Evolutionary conservation across 37 sponge, comb jelly and placozoan species (phyloP).

Genomic region (Ianthella basta): DNA sequence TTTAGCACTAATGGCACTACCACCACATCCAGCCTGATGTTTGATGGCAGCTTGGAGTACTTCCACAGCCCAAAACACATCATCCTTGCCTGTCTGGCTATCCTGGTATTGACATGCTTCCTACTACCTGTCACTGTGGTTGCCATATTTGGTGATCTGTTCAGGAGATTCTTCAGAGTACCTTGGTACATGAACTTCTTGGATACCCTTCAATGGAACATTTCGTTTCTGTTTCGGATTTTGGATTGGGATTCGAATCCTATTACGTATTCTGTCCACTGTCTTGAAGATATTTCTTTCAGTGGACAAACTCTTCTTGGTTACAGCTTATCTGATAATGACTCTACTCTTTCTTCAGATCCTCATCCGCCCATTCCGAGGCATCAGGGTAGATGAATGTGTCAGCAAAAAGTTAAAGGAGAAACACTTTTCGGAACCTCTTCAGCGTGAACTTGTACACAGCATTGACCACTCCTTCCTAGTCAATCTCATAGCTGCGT

Average conservation of each 20-base stretch:
- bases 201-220: slow-evolving; percentile 9
- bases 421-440: background rate
- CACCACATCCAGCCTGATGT: background rate
- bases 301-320: background rate
- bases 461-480: background rate
- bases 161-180: slow-evolving; percentile 12
- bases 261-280: background rate
- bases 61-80: slow-evolving; percentile 30
- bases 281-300: background rate
- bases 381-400: background rate
- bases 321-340: background rate
- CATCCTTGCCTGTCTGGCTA: slow-evolving; percentile 10
- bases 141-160: slow-evolving; percentile 18
- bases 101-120: background rate
- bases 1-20: background rate
- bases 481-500: background rate
- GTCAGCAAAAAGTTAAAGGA: background rate
- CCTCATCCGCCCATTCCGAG: background rate
- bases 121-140: slow-evolving; percentile 30
- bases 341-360: background rate
- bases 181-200: slow-evolving; percentile 19
- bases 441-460: background rate
- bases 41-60: slow-evolving; percentile 35
- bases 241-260: slow-evolving; percentile 23
- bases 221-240: slow-evolving; percentile 22